A percentile compares a stretch with the other conserved stretches of the same genome.
These are phyloP conservation scores for Solea solea DNA, from an alignment of 2,113 vertebrate genomes.

Conservation along the genomic window DNA sequence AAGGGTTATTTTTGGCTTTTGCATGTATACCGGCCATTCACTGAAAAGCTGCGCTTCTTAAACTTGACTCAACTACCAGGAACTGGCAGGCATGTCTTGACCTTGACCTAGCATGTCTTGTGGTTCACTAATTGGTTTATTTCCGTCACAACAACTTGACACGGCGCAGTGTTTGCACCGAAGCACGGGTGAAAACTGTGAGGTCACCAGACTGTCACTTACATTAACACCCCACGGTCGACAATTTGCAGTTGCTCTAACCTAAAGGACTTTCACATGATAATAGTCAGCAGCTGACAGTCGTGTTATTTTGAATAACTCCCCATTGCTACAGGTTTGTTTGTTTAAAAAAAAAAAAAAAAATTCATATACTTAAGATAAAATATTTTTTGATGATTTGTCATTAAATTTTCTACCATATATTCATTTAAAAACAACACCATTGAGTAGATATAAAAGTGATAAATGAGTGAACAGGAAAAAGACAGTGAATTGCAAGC, in stretches of 20 bases:
- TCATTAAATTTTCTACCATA: not conserved
- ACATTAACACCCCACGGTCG: slow-evolving; percentile 67
- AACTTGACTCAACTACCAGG: too few species aligned
- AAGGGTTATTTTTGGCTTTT: too few species aligned
- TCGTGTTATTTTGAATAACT: slow-evolving; percentile 13
- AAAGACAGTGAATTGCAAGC: slow-evolving; percentile 17
- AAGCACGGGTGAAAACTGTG: slow-evolving; percentile 49
- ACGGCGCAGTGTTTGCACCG: slow-evolving; percentile 37
- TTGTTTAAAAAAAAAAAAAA: too few species aligned
- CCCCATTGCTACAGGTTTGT: not conserved
- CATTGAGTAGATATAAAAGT: too few species aligned
- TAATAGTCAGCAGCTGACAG: slow-evolving; percentile 38
- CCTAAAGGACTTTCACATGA: slow-evolving; percentile 35
- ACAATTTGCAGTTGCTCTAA: slow-evolving; percentile 71
- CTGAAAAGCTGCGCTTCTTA: too few species aligned
- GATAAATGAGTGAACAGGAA: not conserved
- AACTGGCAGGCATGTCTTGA: not conserved
- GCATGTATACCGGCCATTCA: too few species aligned
- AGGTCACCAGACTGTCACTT: slow-evolving; percentile 47
- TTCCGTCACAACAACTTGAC: slow-evolving; percentile 43
- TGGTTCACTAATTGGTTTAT: slow-evolving; percentile 45
- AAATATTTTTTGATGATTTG: not conserved
- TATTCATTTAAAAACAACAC: too few species aligned
- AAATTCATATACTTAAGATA: not conserved
- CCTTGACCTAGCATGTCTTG: not conserved